Evolutionary conservation across 2,113 vertebrate genomes (phyloP).

Genomic region (Aldabrachelys gigantea): DNA sequence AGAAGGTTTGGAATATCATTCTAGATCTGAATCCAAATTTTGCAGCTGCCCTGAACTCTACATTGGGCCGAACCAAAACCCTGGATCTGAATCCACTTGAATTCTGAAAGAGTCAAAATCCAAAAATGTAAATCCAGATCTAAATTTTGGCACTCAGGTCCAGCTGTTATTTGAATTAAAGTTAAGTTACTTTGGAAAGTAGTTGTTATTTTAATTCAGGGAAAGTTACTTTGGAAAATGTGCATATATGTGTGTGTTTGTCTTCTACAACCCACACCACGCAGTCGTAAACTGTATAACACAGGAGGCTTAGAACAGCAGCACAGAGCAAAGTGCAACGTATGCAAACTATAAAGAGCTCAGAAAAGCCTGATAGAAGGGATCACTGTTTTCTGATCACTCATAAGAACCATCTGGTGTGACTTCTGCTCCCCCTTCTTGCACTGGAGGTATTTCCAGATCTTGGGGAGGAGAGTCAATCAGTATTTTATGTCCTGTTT

Average conservation of each 20-base stretch:
- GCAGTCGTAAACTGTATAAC: too few species aligned
- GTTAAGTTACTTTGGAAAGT: not conserved
- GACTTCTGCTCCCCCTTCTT: not conserved
- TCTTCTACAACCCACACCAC: not conserved
- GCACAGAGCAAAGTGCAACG: not conserved
- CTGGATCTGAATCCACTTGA: not conserved
- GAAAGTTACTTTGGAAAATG: not conserved
- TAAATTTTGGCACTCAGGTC: not conserved
- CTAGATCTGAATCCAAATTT: not conserved
- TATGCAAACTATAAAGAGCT: not conserved
- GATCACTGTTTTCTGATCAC: not conserved
- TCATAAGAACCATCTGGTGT: not conserved
- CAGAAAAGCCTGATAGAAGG: not conserved
- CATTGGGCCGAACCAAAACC: not conserved
- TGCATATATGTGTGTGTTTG: not conserved
- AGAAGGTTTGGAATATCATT: not conserved
- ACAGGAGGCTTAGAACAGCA: not conserved
- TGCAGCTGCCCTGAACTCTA: not conserved
- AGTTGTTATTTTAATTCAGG: not conserved
- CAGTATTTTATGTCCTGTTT: not conserved
- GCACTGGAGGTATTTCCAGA: not conserved
- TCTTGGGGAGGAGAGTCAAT: not conserved
- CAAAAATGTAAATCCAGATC: not conserved
- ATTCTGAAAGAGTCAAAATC: not conserved
- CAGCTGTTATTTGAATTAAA: too few species aligned